phyloP scores from a whole-genome alignment of 2,113 vertebrate species.

The Peromyscus californicus region DNA sequence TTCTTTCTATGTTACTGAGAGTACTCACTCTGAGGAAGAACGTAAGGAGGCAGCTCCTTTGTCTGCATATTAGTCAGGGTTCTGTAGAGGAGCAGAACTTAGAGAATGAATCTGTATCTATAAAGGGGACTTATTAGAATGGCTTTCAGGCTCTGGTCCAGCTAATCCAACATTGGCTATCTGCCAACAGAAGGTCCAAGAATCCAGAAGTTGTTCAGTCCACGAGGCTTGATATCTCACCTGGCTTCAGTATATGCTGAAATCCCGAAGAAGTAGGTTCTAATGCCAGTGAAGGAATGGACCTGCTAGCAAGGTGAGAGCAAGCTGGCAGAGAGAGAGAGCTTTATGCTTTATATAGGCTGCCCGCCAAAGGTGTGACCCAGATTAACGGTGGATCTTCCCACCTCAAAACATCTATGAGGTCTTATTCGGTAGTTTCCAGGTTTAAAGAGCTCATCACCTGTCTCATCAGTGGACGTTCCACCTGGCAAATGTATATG shows the following conservation, averaged over 20 bases:
- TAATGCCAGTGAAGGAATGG: background rate
- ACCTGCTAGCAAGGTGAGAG: background rate
- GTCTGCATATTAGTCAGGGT: background rate
- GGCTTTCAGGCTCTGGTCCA: background rate
- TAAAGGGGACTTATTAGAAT: background rate
- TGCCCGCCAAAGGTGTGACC: background rate
- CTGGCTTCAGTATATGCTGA: background rate
- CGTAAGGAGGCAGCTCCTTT: background rate
- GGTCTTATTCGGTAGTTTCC: background rate
- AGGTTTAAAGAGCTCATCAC: background rate
- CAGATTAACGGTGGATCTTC: background rate
- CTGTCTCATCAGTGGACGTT: background rate
- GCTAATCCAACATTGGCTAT: background rate
- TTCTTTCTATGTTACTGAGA: background rate
- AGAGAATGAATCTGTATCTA: background rate
- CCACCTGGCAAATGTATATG: accelerated
- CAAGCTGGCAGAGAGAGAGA: background rate
- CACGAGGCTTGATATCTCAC: background rate
- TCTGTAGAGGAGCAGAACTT: background rate
- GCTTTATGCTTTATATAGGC: background rate
- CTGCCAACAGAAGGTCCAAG: background rate
- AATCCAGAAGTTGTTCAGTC: background rate
- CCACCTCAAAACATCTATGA: too few relatives aligned
- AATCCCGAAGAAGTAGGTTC: background rate
- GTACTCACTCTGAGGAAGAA: background rate